Evolutionary conservation across 2,797 vertebrate genomes (phyloP).

Genomic region (Crenichthys baileyi): DNA sequence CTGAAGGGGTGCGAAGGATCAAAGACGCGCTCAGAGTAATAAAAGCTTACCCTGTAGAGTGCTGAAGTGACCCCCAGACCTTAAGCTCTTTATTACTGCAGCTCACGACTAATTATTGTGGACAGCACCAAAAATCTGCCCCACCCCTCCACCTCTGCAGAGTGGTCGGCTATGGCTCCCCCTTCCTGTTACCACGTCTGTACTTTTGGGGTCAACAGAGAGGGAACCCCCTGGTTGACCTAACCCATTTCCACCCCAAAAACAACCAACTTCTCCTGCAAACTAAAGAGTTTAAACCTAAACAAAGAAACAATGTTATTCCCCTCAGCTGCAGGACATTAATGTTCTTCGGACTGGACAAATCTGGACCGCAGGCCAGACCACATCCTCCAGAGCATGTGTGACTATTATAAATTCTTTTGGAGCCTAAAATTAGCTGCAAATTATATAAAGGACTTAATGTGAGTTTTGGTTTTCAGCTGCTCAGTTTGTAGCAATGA

Average conservation of each 20-base stretch:
- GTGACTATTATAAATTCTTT: conserved; percentile 49
- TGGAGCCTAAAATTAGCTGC: conserved; percentile 39
- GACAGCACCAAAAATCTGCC: conserved; percentile 56
- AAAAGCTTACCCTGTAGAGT: conserved; percentile 64
- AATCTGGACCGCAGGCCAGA: conserved; percentile 61
- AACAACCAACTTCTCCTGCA: conserved; percentile 40
- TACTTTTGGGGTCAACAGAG: conserved; percentile 42
- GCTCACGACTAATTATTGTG: conserved; percentile 72
- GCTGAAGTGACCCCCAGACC: conserved; percentile 57
- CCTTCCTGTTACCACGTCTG: conserved; percentile 27
- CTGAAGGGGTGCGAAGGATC: conserved; percentile 48
- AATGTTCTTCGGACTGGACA: conserved; percentile 51
- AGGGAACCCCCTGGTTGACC: conserved; percentile 25
- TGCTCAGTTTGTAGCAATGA: conserved; percentile 11
- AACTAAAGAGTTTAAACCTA: conserved; percentile 28
- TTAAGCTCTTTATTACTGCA: conserved; percentile 74
- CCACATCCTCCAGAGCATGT: conserved; percentile 73
- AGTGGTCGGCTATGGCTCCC: conserved; percentile 49
- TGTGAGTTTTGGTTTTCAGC: conserved; percentile 21
- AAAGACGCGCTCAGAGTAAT: conserved; percentile 65
- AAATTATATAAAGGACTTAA: conserved; percentile 36
- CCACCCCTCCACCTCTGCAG: conserved; percentile 43
- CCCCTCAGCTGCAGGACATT: conserved; percentile 18
- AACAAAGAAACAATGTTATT: conserved; percentile 35
- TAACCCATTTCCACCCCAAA: conserved; percentile 34